A percentile compares a stretch with the other conserved stretches of the same genome.
Evolutionary conservation across 2,888 invertebrate genomes (phyloP).

Genomic region (Drosophila pseudotakahashii): DNA sequence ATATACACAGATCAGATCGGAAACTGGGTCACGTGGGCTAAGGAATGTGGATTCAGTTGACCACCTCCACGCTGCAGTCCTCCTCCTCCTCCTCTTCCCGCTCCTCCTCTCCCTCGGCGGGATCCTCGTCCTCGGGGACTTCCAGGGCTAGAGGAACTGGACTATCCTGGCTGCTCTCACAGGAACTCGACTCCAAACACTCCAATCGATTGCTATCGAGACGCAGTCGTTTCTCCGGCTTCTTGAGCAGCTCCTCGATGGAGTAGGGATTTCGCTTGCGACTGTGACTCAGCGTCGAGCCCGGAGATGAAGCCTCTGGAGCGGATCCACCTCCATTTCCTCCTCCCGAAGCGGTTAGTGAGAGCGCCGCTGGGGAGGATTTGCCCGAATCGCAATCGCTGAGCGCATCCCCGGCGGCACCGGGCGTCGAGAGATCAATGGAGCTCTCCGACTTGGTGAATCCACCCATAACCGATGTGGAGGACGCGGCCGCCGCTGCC

Average conservation of each 20-base stretch:
- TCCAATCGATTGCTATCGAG: conserved; percentile 59
- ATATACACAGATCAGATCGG: conserved; percentile 43
- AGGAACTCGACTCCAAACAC: conserved; percentile 65
- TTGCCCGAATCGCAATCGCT: conserved; percentile 84
- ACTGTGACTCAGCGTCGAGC: conserved; percentile 47
- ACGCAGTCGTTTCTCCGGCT: conserved; percentile 87
- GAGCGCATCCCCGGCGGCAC: conserved; percentile 76
- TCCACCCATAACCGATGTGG: conserved; percentile 56
- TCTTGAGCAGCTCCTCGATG: conserved; percentile 93
- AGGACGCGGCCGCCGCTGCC: conserved; percentile 61
- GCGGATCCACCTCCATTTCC: conserved; percentile 12
- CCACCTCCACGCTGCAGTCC: conserved; percentile 83
- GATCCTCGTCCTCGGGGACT: conserved; percentile 38
- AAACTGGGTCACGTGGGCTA: conserved; percentile 36
- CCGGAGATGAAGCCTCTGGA: conserved; percentile 29
- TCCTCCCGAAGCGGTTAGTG: conserved; percentile 38
- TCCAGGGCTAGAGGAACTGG: conserved; percentile 21
- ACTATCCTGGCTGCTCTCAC: conserved; percentile 59
- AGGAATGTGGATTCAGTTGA: conserved; percentile 69
- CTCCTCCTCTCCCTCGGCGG: conserved; percentile 47
- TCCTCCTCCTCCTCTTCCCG: conserved; percentile 75
- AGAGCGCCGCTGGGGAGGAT: conserved; percentile 82
- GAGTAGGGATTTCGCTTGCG: conserved; percentile 92
- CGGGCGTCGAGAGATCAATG: conserved; percentile 81
- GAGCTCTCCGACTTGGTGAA: conserved; percentile 83